phyloP scores from a whole-genome alignment of 1,140 invertebrate genomes.

The Penaeus indicus region DNA sequence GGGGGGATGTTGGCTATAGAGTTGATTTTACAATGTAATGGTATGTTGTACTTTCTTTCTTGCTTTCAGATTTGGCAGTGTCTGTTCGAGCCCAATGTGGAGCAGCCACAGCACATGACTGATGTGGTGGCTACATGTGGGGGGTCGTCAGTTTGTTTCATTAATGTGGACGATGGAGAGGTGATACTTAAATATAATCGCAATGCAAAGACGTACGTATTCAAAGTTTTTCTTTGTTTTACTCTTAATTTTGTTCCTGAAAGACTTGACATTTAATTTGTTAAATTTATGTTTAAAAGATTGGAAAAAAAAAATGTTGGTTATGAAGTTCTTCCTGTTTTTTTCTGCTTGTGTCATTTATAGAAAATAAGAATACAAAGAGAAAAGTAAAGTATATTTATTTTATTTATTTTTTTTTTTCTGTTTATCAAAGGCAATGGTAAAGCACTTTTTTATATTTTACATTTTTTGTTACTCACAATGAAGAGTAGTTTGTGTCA shows the following conservation, averaged over 20 bases:
- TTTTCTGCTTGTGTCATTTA: too few relatives aligned
- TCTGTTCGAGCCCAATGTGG: constrained; percentile 71
- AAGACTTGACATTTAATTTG: too few relatives aligned
- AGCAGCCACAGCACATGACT: constrained; percentile 67
- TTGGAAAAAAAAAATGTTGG: too few relatives aligned
- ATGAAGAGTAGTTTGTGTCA: too few relatives aligned
- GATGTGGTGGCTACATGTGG: constrained; percentile 73
- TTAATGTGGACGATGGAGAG: constrained; percentile 71
- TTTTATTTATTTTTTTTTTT: too few relatives aligned
- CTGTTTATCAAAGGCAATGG: too few relatives aligned
- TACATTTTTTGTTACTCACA: too few relatives aligned
- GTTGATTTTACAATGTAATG: neutral
- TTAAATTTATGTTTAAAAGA: too few relatives aligned
- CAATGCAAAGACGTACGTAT: constrained; percentile 66
- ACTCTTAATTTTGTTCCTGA: neutral
- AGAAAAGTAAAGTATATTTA: too few relatives aligned
- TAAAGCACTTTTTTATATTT: too few relatives aligned
- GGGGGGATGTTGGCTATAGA: neutral
- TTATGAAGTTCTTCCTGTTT: too few relatives aligned
- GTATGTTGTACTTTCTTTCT: neutral
- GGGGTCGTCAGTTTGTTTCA: constrained; percentile 73
- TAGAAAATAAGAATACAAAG: too few relatives aligned
- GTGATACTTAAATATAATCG: constrained; percentile 72
- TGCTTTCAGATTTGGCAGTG: constrained; percentile 72
- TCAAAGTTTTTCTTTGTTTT: neutral